Evolutionary conservation across 2,797 vertebrate genomes (phyloP).

Genomic region (Cygnus olor): DNA sequence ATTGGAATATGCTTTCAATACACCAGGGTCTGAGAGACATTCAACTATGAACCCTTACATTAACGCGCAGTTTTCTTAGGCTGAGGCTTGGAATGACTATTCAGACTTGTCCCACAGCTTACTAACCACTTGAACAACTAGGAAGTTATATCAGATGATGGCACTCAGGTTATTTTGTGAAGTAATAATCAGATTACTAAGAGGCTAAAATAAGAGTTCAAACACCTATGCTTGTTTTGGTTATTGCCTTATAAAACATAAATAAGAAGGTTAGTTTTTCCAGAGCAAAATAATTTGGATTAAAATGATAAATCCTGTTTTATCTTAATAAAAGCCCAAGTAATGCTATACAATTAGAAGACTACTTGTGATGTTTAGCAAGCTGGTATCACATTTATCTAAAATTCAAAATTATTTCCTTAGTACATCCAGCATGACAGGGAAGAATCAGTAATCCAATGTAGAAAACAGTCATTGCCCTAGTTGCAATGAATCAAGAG

Average conservation of each 20-base stretch:
- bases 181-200: background rate
- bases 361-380: background rate
- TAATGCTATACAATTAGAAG: background rate
- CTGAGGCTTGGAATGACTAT: background rate
- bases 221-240: background rate
- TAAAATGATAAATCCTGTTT: background rate
- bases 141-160: background rate
- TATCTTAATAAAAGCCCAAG: background rate
- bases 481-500: background rate
- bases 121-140: background rate
- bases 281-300: background rate
- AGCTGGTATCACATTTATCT: background rate
- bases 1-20: background rate
- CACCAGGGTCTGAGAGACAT: background rate
- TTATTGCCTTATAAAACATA: background rate
- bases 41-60: background rate
- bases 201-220: background rate
- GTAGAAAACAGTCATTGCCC: background rate
- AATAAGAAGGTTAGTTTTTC: background rate
- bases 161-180: background rate
- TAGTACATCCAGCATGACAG: fast-evolving
- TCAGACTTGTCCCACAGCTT: background rate
- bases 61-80: background rate
- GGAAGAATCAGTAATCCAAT: background rate
- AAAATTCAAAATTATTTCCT: too few species aligned